Conservation (phyloP, 2,888 invertebrate genomes). For the Myopa testacea region DNA sequence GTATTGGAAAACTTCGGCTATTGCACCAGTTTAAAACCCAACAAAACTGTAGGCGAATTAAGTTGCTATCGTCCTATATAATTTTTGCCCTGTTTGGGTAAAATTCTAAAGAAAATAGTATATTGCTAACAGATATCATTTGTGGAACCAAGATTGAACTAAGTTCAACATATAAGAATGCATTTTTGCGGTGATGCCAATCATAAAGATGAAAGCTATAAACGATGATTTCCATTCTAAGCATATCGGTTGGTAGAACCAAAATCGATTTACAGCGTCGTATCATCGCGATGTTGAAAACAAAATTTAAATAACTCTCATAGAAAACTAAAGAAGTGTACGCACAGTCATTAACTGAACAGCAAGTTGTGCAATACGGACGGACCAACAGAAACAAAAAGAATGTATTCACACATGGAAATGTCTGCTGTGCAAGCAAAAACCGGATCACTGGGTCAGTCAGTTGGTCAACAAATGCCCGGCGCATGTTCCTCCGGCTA, state of each 20-base stretch:
- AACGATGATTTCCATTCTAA: constrained; percentile 83
- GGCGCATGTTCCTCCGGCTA: constrained; percentile 61
- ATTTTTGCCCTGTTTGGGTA: too few species aligned
- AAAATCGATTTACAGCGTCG: constrained; percentile 83
- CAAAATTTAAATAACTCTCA: constrained; percentile 72
- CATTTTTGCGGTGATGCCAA: too few species aligned
- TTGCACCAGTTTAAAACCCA: too few species aligned
- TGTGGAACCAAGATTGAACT: too few species aligned
- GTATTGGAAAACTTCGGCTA: too few species aligned
- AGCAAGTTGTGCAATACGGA: constrained; percentile 50
- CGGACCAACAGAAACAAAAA: constrained; percentile 60
- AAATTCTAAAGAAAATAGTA: too few species aligned
- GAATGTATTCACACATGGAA: constrained; percentile 67
- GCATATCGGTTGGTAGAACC: constrained; percentile 82
- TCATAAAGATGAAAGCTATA: constrained; percentile 74
- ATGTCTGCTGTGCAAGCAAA: constrained; percentile 62
- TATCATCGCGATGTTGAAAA: constrained; percentile 78
- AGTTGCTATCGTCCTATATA: too few species aligned
- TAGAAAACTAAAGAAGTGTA: constrained; percentile 73
- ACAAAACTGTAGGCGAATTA: too few species aligned
- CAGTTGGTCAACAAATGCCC: constrained; percentile 48
- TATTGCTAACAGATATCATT: too few species aligned
- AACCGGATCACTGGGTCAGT: constrained; percentile 54
- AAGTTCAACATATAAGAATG: too few species aligned
- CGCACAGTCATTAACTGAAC: constrained; percentile 58